Evolutionary conservation across 64 coral and sea anemone genomes (phyloP).

Genomic region (Anthopleura sola): DNA sequence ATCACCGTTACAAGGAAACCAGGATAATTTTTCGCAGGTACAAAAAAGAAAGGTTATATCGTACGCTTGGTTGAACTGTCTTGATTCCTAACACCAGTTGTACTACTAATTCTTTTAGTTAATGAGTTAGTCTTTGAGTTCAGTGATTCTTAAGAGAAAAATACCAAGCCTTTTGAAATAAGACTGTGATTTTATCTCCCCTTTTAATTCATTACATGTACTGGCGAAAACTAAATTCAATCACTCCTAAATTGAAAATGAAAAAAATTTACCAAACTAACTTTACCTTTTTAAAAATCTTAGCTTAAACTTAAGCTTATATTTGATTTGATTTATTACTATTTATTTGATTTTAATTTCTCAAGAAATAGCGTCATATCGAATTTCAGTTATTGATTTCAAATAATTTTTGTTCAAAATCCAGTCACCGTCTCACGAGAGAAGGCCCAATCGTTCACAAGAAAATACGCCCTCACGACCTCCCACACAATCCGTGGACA

Average conservation of each 20-base stretch:
- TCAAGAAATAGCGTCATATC: neutral
- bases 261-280: no score
- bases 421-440: constrained; percentile 11
- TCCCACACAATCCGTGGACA: neutral
- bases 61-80: constrained; percentile 2
- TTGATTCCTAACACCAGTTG: neutral
- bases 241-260: no score
- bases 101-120: neutral
- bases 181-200: neutral
- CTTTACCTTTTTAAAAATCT: neutral
- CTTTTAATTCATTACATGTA: no score
- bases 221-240: no score
- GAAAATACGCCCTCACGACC: neutral
- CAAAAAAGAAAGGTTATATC: neutral
- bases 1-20: neutral
- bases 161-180: neutral
- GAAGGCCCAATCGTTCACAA: neutral
- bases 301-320: neutral
- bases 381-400: neutral
- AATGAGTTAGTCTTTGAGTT: constrained; percentile 6
- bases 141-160: neutral
- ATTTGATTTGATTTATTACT: neutral
- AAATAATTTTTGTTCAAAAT: neutral
- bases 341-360: neutral
- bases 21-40: constrained; percentile 12